Conservation (phyloP, 2,113 vertebrate genomes). For the Burhinus bistriatus region DNA sequence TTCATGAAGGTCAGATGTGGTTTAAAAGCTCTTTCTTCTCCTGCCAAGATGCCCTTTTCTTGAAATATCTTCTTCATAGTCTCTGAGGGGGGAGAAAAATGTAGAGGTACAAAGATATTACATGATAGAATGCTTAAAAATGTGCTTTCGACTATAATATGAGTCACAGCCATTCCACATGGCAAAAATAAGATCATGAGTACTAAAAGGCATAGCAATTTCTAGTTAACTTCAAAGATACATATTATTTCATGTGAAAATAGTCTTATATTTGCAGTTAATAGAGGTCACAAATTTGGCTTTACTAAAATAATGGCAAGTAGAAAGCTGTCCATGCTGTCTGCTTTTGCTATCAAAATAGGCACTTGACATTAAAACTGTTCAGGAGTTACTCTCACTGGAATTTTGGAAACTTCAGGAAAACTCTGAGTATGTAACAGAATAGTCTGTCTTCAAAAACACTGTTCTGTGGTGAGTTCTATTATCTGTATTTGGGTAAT, state of each 20-base stretch:
- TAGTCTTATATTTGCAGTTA: background rate
- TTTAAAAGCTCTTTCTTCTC: slow-evolving; percentile 81
- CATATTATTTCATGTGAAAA: background rate
- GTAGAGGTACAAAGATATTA: background rate
- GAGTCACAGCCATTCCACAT: background rate
- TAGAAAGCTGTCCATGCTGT: background rate
- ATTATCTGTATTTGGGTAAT: background rate
- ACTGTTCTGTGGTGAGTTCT: background rate
- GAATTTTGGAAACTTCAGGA: background rate
- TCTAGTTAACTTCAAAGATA: background rate
- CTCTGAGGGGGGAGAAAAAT: slow-evolving; percentile 70
- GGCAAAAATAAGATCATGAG: slow-evolving; percentile 54
- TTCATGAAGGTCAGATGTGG: slow-evolving; percentile 98
- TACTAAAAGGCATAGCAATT: background rate
- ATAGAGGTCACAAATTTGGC: background rate
- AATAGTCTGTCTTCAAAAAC: background rate
- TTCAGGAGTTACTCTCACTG: background rate
- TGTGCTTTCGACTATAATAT: background rate
- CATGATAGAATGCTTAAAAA: background rate
- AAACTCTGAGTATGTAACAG: background rate
- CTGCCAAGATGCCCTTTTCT: slow-evolving; percentile 81
- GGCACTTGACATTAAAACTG: background rate
- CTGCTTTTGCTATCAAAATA: background rate
- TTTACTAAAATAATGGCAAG: background rate
- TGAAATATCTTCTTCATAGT: slow-evolving; percentile 81